Evolutionary conservation across 2,888 invertebrate species (phyloP).

Genomic region (Pseudeuparius sepicola): DNA sequence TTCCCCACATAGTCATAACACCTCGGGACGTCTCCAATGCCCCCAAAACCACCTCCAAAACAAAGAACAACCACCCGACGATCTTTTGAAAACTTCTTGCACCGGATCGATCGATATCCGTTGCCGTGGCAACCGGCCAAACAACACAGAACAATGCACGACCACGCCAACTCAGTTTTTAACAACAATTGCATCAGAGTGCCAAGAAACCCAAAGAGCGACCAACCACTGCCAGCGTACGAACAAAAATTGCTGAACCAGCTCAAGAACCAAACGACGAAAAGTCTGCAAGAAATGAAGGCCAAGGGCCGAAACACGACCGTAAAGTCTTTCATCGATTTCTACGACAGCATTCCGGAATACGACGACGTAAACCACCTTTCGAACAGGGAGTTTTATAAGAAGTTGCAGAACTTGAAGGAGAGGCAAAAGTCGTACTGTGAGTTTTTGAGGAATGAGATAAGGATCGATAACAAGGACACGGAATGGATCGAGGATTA

Average conservation of each 20-base stretch:
- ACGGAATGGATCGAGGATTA: slow-evolving; percentile 35
- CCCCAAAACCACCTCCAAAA: no score
- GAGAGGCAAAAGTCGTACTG: slow-evolving; percentile 48
- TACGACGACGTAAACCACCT: slow-evolving; percentile 68
- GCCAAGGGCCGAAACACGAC: slow-evolving; percentile 35
- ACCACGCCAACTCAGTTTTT: slow-evolving; percentile 52
- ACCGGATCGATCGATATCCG: no score
- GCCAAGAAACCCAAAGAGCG: slow-evolving; percentile 60
- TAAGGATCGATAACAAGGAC: slow-evolving; percentile 27
- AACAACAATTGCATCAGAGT: slow-evolving; percentile 62
- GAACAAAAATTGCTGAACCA: slow-evolving; percentile 46
- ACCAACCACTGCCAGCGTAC: slow-evolving; percentile 60
- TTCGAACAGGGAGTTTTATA: slow-evolving; percentile 64
- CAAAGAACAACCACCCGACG: no score
- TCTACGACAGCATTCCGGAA: slow-evolving; percentile 71
- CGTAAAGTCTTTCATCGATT: slow-evolving; percentile 54
- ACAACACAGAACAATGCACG: slow-evolving; percentile 29
- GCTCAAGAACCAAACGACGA: slow-evolving; percentile 31
- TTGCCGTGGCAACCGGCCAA: no score
- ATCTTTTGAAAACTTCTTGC: no score
- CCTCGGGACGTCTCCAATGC: no score
- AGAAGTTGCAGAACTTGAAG: slow-evolving; percentile 54
- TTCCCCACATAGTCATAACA: no score
- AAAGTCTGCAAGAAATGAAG: slow-evolving; percentile 29
- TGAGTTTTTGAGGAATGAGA: slow-evolving; percentile 29